Base-by-base conservation (phyloP, 2,113 vertebrate species). In the Lophura nycthemera region DNA sequence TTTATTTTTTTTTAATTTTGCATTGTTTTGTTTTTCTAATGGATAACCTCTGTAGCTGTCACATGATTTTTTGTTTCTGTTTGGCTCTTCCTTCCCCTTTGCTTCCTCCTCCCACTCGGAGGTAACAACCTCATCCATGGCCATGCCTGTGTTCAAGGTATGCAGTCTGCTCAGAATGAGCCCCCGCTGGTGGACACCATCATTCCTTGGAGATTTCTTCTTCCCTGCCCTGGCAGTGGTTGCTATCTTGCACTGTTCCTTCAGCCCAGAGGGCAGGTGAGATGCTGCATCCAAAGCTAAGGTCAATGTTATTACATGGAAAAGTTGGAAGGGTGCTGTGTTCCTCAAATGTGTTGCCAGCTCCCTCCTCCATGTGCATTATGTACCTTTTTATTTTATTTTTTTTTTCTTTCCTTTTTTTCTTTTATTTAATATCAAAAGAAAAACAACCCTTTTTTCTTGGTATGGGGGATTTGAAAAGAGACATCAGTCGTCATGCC, bases 321-420 rank as follows among this genome's bases (percentile, higher is more conserved):
- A 94, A 57, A 95, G 75, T 89, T 95, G 88, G 83, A 88, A 83
- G 97, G 98, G 97, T 96, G 97, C 97, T 97, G 97, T 97, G 94
- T 97, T 97, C 97, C 96, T 96, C 90, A 94, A 88, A 94, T 83
- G 78, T 97, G 95, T 97, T 97, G 96, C 98, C 96, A 97, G 98
- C 98, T 97, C 97, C 97, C 93, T 95, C 96, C 95, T 98, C 97
- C 97, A 96, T 96, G 95, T 97, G 86, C 43, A 90, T 92, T 87
- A 30, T 93, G 86, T 93, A 47, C 75, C 57, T 85, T 95, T 88
- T 93, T 59, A 24, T 89, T 94, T 67, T 3, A 6, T 42, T 42
- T 42, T 42, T 38, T 40, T 27, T 4, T 59, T 38, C 20, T 48
- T 34, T 63, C 42, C 42, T 43, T 78, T 72, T 64, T 90, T 76